A percentile compares a stretch with the other conserved stretches of the same genome.
Conservation (phyloP, 2,797 vertebrate genomes). For the Dicrostonyx torquatus region DNA sequence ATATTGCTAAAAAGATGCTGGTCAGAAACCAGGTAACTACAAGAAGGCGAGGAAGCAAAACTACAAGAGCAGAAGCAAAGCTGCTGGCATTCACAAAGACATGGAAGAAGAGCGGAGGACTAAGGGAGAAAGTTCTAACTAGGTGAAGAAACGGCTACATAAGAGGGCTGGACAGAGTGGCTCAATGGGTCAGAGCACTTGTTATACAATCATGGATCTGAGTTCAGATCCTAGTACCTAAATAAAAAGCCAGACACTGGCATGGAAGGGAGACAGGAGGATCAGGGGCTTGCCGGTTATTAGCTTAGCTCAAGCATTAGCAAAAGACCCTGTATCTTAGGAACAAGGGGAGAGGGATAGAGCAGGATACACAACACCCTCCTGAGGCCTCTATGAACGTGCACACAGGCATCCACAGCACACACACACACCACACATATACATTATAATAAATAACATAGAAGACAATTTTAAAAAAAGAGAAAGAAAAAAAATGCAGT, state of each 20-base stretch:
- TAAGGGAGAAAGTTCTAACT: neutral
- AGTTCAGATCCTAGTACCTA: neutral
- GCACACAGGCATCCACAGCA: neutral
- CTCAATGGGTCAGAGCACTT: neutral
- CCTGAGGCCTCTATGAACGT: neutral
- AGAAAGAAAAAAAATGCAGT: slow-evolving; percentile 6
- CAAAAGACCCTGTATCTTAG: neutral
- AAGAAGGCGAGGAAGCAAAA: neutral
- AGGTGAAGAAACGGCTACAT: neutral
- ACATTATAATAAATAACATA: neutral
- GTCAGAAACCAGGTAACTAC: slow-evolving; percentile 16
- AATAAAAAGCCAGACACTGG: neutral
- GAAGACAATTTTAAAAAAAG: neutral
- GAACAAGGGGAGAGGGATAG: neutral
- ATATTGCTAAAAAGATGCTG: neutral
- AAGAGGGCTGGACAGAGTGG: neutral
- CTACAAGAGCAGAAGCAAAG: neutral
- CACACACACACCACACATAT: neutral
- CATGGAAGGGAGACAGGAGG: neutral
- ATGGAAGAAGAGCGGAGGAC: neutral
- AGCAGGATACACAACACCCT: neutral
- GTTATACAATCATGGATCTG: neutral
- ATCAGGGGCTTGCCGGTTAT: no score
- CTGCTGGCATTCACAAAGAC: neutral
- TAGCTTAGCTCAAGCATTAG: neutral